A percentile compares a stretch with the other conserved stretches of the same genome.
These are phyloP conservation scores for Andricus grossulariae DNA, from an alignment of 1,140 invertebrate species.

Conservation along the genomic window DNA sequence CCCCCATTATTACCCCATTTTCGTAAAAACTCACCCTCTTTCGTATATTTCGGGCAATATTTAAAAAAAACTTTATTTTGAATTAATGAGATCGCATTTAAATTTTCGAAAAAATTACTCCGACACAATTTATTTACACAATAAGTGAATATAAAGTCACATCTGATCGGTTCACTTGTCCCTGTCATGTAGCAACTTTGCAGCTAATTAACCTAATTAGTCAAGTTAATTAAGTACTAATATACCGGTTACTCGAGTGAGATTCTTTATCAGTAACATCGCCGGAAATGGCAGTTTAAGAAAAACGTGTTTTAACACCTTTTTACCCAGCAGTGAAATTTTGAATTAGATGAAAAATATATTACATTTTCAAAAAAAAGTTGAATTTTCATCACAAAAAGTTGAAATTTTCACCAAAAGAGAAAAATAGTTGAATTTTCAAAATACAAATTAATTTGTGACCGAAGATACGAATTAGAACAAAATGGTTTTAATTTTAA, in stretches of 20 bases:
- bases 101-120: conserved; percentile 13
- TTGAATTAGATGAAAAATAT: neutral
- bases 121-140: neutral
- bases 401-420: too few relatives aligned
- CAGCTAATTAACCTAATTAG: conserved; percentile 21
- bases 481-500: too few relatives aligned
- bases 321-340: neutral
- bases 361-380: too few relatives aligned
- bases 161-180: conserved; percentile 23
- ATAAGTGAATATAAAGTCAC: conserved; percentile 15
- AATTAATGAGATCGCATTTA: conserved; percentile 8
- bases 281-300: neutral
- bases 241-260: conserved; percentile 5
- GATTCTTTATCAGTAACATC: neutral
- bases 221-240: conserved; percentile 3
- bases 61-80: neutral
- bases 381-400: too few relatives aligned
- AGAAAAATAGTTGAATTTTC: too few relatives aligned
- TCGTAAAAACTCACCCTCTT: too few relatives aligned
- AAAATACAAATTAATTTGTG: too few relatives aligned
- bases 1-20: too few relatives aligned
- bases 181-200: conserved; percentile 9
- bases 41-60: too few relatives aligned
- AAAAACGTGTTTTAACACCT: conserved; percentile 21
- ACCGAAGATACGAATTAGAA: too few relatives aligned